Evolutionary conservation across 2,113 vertebrate species (phyloP).

Genomic region (Dicaeum eximium): DNA sequence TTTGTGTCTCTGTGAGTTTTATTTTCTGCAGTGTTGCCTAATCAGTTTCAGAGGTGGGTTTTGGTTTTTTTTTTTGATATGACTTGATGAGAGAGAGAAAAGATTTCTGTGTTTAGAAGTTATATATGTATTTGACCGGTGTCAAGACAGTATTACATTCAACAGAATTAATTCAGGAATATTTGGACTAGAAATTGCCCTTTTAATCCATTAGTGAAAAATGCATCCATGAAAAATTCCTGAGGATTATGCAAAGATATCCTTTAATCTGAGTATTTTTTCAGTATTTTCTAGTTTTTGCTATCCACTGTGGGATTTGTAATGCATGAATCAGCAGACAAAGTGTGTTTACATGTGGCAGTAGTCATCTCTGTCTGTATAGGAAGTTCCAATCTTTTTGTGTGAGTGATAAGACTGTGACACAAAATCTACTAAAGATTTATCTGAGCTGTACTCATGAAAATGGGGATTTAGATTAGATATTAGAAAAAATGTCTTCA

Average conservation of each 20-base stretch:
- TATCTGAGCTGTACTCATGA: constrained; percentile 26
- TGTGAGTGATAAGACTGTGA: constrained; percentile 41
- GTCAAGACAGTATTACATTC: constrained; percentile 71
- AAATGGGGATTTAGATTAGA: background rate
- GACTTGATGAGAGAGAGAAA: background rate
- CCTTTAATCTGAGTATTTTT: constrained; percentile 23
- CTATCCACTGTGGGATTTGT: constrained; percentile 69
- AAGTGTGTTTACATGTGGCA: background rate
- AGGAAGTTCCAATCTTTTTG: constrained; percentile 7
- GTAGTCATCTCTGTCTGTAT: background rate
- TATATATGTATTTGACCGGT: constrained; percentile 63
- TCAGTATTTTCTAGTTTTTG: constrained; percentile 61
- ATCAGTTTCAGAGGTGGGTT: background rate
- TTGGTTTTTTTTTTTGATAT: background rate
- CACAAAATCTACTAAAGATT: constrained; percentile 59
- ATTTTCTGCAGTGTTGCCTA: background rate
- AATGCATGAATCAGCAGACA: constrained; percentile 56
- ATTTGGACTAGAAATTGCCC: constrained; percentile 37
- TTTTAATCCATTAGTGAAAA: constrained; percentile 5
- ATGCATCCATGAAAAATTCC: constrained; percentile 7
- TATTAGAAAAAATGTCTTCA: background rate
- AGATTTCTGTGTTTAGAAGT: constrained; percentile 39
- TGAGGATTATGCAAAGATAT: background rate
- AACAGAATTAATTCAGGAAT: constrained; percentile 62
- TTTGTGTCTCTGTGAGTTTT: background rate